Conservation (phyloP, 2,113 vertebrate genomes). For the Hylia prasina region DNA sequence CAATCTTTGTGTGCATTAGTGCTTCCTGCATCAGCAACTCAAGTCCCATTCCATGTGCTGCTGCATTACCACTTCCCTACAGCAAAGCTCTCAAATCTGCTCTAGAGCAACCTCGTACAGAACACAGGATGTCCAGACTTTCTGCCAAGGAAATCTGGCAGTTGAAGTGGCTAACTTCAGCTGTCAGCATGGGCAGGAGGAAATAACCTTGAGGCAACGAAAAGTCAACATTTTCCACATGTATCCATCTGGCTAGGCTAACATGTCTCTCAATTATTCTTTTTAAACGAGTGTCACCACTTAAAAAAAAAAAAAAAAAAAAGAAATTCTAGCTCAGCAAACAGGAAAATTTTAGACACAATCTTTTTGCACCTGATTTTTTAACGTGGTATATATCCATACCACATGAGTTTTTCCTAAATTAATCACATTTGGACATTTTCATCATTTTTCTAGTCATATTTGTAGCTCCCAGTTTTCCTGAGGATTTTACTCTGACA, state of each 20-base stretch:
- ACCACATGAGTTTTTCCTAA: not conserved
- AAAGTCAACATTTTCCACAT: not conserved
- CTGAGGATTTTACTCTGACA: not conserved
- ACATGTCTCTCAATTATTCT: not conserved
- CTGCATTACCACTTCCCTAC: not conserved
- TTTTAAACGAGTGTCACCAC: not conserved
- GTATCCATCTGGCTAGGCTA: not conserved
- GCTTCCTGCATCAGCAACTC: not conserved
- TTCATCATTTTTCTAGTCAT: not conserved
- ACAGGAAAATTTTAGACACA: not conserved
- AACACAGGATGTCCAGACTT: not conserved
- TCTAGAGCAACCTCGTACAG: not conserved
- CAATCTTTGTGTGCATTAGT: rapidly evolving
- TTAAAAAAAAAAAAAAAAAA: not conserved
- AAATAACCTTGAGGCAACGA: slow-evolving; percentile 18
- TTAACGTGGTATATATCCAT: not conserved
- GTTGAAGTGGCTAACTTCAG: not conserved
- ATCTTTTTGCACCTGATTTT: not conserved
- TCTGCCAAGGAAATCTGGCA: not conserved
- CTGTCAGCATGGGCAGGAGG: not conserved
- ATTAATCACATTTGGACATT: not conserved
- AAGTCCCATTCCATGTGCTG: not conserved
- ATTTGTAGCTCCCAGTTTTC: not conserved
- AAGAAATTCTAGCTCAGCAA: not conserved
- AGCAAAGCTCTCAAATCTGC: not conserved